phyloP scores from a whole-genome alignment of 2,888 invertebrate species.

The Amorpha juglandis region DNA sequence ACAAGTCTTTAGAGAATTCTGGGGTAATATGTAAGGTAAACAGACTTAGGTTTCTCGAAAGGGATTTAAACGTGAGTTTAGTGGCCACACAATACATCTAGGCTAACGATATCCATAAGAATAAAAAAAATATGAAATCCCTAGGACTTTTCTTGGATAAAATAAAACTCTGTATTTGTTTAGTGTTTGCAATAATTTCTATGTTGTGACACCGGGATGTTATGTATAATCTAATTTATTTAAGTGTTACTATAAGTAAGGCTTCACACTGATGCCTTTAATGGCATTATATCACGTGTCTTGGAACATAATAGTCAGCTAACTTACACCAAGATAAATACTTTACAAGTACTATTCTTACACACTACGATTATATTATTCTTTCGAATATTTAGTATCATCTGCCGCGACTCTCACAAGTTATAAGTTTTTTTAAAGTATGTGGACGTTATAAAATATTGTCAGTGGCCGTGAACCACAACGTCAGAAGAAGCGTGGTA shows the following conservation, averaged over 20 bases:
- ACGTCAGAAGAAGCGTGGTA: too few species aligned
- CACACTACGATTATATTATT: background rate
- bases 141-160: background rate
- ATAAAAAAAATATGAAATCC: background rate
- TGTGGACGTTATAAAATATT: too few species aligned
- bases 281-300: background rate
- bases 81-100: background rate
- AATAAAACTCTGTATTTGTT: background rate
- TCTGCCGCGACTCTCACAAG: too few species aligned
- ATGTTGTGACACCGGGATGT: background rate
- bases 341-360: too few species aligned
- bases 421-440: too few species aligned
- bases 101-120: background rate
- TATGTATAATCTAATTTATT: background rate
- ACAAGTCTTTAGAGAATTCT: constrained; percentile 7
- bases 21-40: background rate
- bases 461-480: too few species aligned
- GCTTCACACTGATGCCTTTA: background rate
- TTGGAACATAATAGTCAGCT: background rate
- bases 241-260: background rate
- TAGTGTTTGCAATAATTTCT: background rate
- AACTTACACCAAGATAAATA: background rate
- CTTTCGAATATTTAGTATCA: too few species aligned
- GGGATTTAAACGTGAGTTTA: background rate
- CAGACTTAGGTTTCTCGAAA: constrained; percentile 9